A percentile compares a stretch with the other conserved stretches of the same genome.
Evolutionary conservation across 2,113 vertebrate genomes (phyloP).

Genomic region (Lates calcarifer): DNA sequence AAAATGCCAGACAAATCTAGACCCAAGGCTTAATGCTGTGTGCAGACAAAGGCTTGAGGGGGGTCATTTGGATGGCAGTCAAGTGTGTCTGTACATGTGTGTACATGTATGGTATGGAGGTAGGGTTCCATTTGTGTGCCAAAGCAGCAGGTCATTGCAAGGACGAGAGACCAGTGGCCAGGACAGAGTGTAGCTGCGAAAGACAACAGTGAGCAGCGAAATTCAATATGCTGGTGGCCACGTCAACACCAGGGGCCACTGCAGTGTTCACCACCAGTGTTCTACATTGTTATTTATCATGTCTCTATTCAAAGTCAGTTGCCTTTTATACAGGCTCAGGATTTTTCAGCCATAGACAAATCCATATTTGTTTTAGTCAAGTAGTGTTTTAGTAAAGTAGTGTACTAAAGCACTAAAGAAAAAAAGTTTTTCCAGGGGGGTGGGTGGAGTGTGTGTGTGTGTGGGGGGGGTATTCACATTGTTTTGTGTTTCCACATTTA

Average conservation of each 20-base stretch:
- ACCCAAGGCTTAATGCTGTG: slow-evolving; percentile 22
- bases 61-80: slow-evolving; percentile 27
- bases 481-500: slow-evolving; percentile 23
- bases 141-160: slow-evolving; percentile 71
- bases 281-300: slow-evolving; percentile 37
- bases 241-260: slow-evolving; percentile 30
- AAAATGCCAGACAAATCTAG: slow-evolving; percentile 43
- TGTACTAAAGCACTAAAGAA: not conserved
- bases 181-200: slow-evolving; percentile 50
- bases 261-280: slow-evolving; percentile 21
- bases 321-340: slow-evolving; percentile 6
- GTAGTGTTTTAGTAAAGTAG: too few relatives aligned
- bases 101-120: slow-evolving; percentile 31
- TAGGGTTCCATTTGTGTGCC: slow-evolving; percentile 48
- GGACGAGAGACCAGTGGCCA: slow-evolving; percentile 58
- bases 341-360: not conserved
- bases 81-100: slow-evolving; percentile 11
- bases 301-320: not conserved
- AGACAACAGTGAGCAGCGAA: slow-evolving; percentile 48
- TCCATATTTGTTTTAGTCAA: not conserved
- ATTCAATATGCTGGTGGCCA: slow-evolving; percentile 46
- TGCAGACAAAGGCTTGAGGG: slow-evolving; percentile 40
- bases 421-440: not conserved
- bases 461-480: not conserved
- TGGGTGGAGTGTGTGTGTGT: too few relatives aligned